A percentile compares a stretch with the other conserved stretches of the same genome.
Conservation (phyloP, 2,113 vertebrate species). For the Fregata magnificens region DNA sequence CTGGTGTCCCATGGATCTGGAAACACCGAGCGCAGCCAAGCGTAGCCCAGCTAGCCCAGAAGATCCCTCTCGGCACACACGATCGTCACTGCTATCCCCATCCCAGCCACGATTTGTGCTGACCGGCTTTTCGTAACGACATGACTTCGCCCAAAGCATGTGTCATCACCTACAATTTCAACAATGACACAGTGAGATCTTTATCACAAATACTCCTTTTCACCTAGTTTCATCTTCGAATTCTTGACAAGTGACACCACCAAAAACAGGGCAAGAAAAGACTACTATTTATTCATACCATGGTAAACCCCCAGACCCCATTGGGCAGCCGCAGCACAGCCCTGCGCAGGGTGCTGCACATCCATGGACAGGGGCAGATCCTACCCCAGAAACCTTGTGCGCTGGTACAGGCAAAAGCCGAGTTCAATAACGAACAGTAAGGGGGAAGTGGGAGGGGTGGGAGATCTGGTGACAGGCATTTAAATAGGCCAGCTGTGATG, state of each 20-base stretch:
- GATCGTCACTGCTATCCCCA: neutral
- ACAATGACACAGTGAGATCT: neutral
- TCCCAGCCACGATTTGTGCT: neutral
- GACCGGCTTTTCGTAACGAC: fast-evolving
- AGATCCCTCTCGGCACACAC: neutral
- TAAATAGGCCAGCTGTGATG: neutral
- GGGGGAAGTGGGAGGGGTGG: neutral
- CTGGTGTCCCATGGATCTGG: neutral
- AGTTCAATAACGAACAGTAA: too few relatives aligned
- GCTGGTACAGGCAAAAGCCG: fast-evolving
- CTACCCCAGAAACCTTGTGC: neutral
- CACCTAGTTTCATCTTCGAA: neutral
- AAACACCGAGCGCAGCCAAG: neutral
- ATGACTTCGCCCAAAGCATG: neutral
- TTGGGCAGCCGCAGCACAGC: neutral
- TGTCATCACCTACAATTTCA: neutral
- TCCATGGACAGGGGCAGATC: neutral
- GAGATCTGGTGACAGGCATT: fast-evolving
- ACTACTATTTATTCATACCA: fast-evolving
- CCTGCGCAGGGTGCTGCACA: neutral
- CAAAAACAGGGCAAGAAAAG: neutral
- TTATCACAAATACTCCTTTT: neutral
- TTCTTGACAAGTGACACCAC: neutral
- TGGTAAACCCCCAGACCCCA: fast-evolving
- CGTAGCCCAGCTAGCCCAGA: conserved; percentile 9